A percentile compares a stretch with the other conserved stretches of the same genome.
Conservation (phyloP, 2,888 invertebrate species). For the Rutpela maculata region DNA sequence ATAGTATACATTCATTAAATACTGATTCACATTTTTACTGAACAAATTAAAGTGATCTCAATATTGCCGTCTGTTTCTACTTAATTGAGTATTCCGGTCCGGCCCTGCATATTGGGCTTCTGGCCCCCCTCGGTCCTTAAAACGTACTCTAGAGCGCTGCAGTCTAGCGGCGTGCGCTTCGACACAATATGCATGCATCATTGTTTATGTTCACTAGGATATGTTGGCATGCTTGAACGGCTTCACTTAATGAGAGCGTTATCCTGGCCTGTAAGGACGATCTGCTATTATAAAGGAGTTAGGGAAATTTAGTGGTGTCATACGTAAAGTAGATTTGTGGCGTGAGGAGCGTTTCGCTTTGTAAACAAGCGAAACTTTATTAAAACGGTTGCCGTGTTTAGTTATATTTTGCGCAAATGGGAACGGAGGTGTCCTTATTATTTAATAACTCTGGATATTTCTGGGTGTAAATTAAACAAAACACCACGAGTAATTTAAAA, state of each 20-base stretch:
- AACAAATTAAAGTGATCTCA: no score
- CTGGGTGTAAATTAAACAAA: background rate
- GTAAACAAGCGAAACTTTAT: constrained; percentile 26
- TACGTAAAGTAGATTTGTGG: constrained; percentile 54
- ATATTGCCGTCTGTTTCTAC: no score
- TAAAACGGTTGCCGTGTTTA: constrained; percentile 11
- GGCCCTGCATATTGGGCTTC: constrained; percentile 9
- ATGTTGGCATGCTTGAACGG: constrained; percentile 62
- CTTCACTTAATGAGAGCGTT: constrained; percentile 62
- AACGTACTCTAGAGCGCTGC: constrained; percentile 28
- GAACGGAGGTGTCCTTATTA: background rate
- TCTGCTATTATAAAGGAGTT: constrained; percentile 58
- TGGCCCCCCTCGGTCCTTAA: constrained; percentile 21
- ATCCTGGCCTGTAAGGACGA: constrained; percentile 62
- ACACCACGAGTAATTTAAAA: no score
- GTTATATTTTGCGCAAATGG: background rate
- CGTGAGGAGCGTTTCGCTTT: background rate
- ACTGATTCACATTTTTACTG: no score
- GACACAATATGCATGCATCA: constrained; percentile 64
- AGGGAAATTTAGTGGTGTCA: constrained; percentile 57
- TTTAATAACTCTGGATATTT: background rate
- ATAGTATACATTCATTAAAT: no score
- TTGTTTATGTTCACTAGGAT: constrained; percentile 66
- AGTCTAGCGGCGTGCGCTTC: constrained; percentile 52
- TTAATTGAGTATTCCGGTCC: background rate